A percentile compares a stretch with the other conserved stretches of the same genome.
Conservation (phyloP, 2,113 vertebrate genomes). For the Atherinomorus stipes region DNA sequence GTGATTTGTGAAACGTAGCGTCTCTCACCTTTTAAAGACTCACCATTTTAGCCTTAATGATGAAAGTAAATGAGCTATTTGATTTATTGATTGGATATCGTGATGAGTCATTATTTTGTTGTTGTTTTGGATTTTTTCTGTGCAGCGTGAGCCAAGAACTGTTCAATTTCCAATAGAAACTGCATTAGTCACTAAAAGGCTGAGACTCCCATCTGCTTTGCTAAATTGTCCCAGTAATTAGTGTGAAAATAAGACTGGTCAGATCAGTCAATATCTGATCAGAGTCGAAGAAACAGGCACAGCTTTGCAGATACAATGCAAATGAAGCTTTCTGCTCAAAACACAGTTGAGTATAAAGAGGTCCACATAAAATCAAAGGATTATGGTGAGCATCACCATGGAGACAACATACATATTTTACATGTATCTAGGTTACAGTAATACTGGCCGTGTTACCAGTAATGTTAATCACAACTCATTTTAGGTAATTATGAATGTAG, state of each 20-base stretch:
- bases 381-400: slow-evolving; percentile 17
- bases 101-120: not conserved
- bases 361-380: not conserved
- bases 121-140: not conserved
- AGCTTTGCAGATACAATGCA: slow-evolving; percentile 31
- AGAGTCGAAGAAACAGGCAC: slow-evolving; percentile 22
- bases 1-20: not conserved
- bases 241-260: slow-evolving; percentile 46
- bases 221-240: slow-evolving; percentile 52
- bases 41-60: slow-evolving; percentile 13
- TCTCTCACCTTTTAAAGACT: slow-evolving; percentile 22
- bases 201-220: slow-evolving; percentile 44
- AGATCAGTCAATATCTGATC: slow-evolving; percentile 52
- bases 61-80: slow-evolving; percentile 8
- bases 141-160: slow-evolving; percentile 4
- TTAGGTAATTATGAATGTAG: not conserved
- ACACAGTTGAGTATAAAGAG: slow-evolving; percentile 23
- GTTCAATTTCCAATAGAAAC: slow-evolving; percentile 5
- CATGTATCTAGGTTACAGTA: too few relatives aligned
- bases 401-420: slow-evolving; percentile 7
- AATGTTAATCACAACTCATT: not conserved
- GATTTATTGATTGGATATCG: slow-evolving; percentile 5
- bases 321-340: slow-evolving; percentile 26
- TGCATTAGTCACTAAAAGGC: slow-evolving; percentile 25
- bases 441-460: not conserved